phyloP scores from a whole-genome alignment of 2,797 vertebrate species.

The Gadopsis bispinosus region DNA sequence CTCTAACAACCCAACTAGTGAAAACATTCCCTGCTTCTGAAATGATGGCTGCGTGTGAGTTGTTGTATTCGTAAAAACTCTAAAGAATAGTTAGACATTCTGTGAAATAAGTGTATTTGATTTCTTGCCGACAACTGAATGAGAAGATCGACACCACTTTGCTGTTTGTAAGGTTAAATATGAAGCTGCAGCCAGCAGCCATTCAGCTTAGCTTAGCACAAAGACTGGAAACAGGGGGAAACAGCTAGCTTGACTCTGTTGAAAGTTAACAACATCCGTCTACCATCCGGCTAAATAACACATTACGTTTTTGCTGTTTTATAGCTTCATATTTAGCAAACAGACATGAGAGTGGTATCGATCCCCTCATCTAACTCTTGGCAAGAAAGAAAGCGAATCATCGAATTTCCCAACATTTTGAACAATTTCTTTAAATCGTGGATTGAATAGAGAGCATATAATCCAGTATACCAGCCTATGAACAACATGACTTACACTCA shows the following conservation, averaged over 20 bases:
- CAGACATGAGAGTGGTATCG: neutral
- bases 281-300: neutral
- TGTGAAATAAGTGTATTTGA: neutral
- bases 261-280: neutral
- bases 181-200: neutral
- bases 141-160: neutral
- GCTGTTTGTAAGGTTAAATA: neutral
- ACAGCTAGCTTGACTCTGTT: slow-evolving; percentile 1
- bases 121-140: neutral
- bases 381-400: neutral
- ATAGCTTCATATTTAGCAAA: neutral
- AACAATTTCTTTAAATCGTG: neutral
- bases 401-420: neutral
- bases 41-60: neutral
- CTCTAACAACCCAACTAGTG: slow-evolving; percentile 14
- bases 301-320: neutral
- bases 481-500: slow-evolving; percentile 19
- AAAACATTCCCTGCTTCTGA: slow-evolving; percentile 2
- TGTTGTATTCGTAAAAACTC: neutral
- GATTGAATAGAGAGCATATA: slow-evolving; percentile 21
- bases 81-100: neutral
- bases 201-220: slow-evolving; percentile 6
- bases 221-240: neutral
- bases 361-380: slow-evolving; percentile 3
- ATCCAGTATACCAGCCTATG: neutral